These are phyloP conservation scores for Gulo gulo DNA, from an alignment of 2,113 vertebrate genomes.

Conservation along the genomic window DNA sequence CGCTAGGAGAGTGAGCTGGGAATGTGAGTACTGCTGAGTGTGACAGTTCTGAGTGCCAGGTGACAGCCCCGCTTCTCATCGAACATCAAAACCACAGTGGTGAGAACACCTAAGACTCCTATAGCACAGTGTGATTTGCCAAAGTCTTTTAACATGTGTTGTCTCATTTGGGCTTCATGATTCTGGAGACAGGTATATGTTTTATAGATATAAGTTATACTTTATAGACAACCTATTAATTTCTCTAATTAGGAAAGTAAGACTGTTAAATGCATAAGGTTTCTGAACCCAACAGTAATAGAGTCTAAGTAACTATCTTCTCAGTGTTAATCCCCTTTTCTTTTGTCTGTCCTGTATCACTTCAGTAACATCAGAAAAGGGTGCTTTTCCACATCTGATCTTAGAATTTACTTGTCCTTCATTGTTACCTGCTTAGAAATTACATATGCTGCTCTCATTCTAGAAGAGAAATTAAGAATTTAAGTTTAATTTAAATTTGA, in stretches of 20 bases:
- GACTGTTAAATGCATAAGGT: neutral
- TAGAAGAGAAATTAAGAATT: neutral
- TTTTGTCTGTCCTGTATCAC: neutral
- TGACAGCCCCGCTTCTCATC: neutral
- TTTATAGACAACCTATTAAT: conserved; percentile 27
- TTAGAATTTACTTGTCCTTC: neutral
- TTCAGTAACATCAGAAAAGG: neutral
- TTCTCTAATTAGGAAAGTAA: neutral
- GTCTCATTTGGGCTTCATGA: neutral
- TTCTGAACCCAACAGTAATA: neutral
- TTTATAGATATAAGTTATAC: neutral
- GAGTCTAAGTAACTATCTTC: neutral
- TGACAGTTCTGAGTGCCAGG: neutral
- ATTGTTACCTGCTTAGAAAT: neutral
- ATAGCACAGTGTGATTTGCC: neutral
- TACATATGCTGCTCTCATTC: neutral
- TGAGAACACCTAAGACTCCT: neutral
- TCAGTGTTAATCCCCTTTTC: neutral
- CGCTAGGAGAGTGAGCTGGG: neutral
- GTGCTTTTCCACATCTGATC: neutral
- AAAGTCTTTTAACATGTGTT: neutral
- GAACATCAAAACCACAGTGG: neutral
- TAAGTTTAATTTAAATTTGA: neutral
- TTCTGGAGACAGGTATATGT: neutral
- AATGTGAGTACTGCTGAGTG: neutral